Conservation (phyloP, 2,888 invertebrate genomes). For the Thysanoteuthis rhombus region DNA sequence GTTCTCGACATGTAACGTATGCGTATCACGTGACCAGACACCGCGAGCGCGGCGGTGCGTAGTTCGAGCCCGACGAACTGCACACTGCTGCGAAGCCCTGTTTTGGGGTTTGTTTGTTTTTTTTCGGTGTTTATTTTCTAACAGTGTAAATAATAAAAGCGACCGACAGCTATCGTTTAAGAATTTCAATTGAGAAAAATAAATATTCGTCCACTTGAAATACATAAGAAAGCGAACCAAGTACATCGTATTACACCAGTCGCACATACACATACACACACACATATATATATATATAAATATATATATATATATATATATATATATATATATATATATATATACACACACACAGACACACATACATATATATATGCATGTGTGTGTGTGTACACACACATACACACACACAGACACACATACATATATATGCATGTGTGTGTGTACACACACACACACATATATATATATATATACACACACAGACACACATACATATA, state of each 20-base stretch:
- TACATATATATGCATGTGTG: no score
- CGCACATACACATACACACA: not conserved
- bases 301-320: conserved; percentile 21
- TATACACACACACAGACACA: not conserved
- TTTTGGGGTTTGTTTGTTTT: no score
- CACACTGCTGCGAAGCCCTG: not conserved
- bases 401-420: no score
- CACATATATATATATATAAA: conserved; percentile 12
- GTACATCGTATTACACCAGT: no score
- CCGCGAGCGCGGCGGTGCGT: not conserved
- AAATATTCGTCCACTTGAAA: no score
- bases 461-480: not conserved
- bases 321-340: conserved; percentile 13
- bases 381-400: not conserved
- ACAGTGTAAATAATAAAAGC: no score
- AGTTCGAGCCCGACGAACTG: not conserved
- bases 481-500: not conserved
- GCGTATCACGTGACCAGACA: not conserved
- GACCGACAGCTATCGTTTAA: no score
- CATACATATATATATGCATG: conserved; percentile 26
- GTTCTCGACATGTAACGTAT: conserved; percentile 30
- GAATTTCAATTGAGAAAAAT: no score
- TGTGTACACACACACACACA: no score
- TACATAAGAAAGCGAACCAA: no score
- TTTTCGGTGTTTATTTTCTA: not conserved